Base-by-base conservation (phyloP, 2,888 invertebrate genomes). In the Platerodrilus igneus region DNA sequence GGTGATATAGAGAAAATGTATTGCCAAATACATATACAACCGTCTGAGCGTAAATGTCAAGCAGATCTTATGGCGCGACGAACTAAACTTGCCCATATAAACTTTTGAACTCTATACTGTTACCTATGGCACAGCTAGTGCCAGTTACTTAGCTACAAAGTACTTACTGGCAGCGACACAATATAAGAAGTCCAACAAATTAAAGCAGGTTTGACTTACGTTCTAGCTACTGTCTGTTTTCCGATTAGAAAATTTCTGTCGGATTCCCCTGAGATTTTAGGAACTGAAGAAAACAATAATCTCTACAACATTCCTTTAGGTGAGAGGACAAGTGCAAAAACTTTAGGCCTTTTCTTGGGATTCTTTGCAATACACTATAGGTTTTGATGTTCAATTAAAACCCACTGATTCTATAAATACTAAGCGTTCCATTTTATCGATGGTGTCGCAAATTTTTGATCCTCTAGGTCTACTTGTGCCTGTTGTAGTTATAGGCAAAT, bases 1-100 rank as follows among this genome's bases (percentile, higher is more conserved):
- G 50, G 48, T 2, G 57, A 57, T 25, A 42, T 57, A 7, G 47
- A 37, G 11, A 57, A 58, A 41, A 58, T 57, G 52, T 59, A 49
- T 29, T 45, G 49, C 5, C 52, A 51, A 18, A 42, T 57, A 2
- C 3, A 9, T 2, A 22, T 56, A 0, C 10, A 41, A 14, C 28
- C 39, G 3, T 34, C 37, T 3, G 42, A 57, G 25, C 16, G 41
- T 3, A 37, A 47, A 10, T 46, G 42, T 14, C 52, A 56, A 16
- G n/a, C 32, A 51, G 6, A 56, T 57, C 13, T 17, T 56, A 3
- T 58, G 60, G 57, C 38, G 52, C 5, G 30, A 38, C 2, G 18
- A 37, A 8, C 33, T 39, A 1, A 28, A 28, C 11, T 13, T 37
- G 3, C 38, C 47, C 2, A 14, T 56, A 1, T 26, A 43, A 8